Evolutionary conservation across 2,888 invertebrate species (phyloP).

Genomic region (Drosophila putrida): DNA sequence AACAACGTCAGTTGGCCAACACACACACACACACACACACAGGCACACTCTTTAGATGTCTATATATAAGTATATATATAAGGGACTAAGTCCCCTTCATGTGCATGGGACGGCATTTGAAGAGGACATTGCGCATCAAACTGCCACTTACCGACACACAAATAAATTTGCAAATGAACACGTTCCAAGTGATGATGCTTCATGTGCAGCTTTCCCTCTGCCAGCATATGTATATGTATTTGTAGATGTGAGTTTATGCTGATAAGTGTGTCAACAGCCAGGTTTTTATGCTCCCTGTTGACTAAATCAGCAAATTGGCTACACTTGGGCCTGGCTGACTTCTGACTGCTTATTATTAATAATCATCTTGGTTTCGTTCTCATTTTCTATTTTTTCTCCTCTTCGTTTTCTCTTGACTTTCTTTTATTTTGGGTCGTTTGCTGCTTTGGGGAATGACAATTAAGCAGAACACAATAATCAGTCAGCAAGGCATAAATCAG

Average conservation of each 20-base stretch:
- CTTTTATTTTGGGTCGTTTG: constrained; percentile 38
- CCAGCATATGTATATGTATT: constrained; percentile 11
- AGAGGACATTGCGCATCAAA: constrained; percentile 79
- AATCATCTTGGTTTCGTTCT: constrained; percentile 32
- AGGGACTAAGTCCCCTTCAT: constrained; percentile 45
- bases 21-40: constrained; percentile 33
- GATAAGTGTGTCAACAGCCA: constrained; percentile 82
- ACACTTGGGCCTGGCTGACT: constrained; percentile 62
- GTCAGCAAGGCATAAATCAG: constrained; percentile 75
- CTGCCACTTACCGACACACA: constrained; percentile 78
- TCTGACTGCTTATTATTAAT: constrained; percentile 39
- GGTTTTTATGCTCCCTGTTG: constrained; percentile 57
- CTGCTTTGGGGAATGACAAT: constrained; percentile 69
- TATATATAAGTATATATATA: constrained; percentile 1
- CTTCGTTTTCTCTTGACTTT: not conserved
- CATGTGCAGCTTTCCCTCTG: constrained; percentile 26
- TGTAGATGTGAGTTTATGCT: constrained; percentile 49
- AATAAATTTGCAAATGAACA: constrained; percentile 82
- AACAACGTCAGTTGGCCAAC: constrained; percentile 63
- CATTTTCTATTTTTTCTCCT: not conserved
- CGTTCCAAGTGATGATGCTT: constrained; percentile 71
- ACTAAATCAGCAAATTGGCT: constrained; percentile 77
- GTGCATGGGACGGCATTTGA: constrained; percentile 64
- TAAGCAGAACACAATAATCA: constrained; percentile 71
- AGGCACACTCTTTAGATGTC: constrained; percentile 11